Conservation (phyloP, 2,888 invertebrate species). For the Amblyjoppa fuscipennis region DNA sequence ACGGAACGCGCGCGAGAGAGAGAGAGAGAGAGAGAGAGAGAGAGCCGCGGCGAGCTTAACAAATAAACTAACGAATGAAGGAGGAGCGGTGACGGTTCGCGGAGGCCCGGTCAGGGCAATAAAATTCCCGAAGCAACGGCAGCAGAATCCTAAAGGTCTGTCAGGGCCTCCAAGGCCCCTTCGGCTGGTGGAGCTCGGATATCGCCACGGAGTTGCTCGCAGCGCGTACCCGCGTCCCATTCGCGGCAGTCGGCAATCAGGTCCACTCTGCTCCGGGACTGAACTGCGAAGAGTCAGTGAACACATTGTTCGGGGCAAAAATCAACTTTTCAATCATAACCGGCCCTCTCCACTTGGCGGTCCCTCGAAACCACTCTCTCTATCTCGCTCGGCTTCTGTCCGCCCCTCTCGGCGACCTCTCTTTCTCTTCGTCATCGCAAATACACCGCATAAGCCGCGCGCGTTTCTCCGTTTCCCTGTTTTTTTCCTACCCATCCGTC, state of each 20-base stretch:
- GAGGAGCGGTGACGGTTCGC: conserved; percentile 36
- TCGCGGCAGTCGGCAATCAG: conserved; percentile 56
- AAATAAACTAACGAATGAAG: conserved; percentile 57
- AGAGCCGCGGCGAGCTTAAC: conserved; percentile 26
- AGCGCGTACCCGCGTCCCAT: conserved; percentile 8
- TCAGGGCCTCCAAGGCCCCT: conserved; percentile 56
- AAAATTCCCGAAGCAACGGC: conserved; percentile 54
- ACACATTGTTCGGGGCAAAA: conserved; percentile 81
- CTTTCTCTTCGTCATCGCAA: conserved; percentile 27
- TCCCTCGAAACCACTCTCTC: conserved; percentile 38
- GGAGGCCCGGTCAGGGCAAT: conserved; percentile 37
- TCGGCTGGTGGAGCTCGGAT: conserved; percentile 15
- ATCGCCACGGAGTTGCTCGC: not conserved
- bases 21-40: not conserved
- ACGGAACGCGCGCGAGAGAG: conserved; percentile 24
- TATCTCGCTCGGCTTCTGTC: conserved; percentile 12
- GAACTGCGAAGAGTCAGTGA: conserved; percentile 79
- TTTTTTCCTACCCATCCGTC: conserved; percentile 9
- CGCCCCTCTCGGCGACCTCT: conserved; percentile 41
- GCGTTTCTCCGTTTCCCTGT: conserved; percentile 17
- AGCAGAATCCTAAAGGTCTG: conserved; percentile 46
- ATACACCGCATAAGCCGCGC: not conserved
- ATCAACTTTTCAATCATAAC: conserved; percentile 81
- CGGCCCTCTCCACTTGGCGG: conserved; percentile 74
- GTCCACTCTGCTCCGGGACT: conserved; percentile 63